Percentiles rank a stretch among this genome's conserved stretches.
Evolutionary conservation across 2,113 vertebrate genomes (phyloP).

Genomic region (Mystacornis crossleyi): DNA sequence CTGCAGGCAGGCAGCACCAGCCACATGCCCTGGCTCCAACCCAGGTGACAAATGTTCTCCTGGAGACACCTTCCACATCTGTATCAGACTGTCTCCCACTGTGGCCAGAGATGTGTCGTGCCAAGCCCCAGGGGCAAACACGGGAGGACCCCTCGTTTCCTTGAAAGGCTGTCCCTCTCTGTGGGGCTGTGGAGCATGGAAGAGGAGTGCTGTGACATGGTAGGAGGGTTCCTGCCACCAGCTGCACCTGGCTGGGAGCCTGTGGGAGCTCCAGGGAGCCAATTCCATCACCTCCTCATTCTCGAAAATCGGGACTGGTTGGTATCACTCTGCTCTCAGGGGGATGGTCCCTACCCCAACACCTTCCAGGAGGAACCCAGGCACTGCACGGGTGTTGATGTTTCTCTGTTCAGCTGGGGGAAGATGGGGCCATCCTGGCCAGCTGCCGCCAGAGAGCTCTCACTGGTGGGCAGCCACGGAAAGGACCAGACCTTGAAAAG

Average conservation of each 20-base stretch:
- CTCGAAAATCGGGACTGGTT: background rate
- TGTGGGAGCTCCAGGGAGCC: fast-evolving
- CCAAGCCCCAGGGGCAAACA: background rate
- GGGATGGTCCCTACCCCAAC: background rate
- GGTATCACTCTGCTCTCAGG: background rate
- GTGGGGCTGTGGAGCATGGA: background rate
- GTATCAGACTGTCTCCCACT: background rate
- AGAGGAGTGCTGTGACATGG: background rate
- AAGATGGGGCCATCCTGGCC: background rate
- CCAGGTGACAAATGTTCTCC: background rate
- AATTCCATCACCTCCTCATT: background rate
- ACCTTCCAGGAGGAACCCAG: background rate
- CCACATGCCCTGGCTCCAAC: background rate
- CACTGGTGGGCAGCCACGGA: background rate
- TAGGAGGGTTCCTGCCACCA: background rate
- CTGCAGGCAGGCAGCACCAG: too few species aligned
- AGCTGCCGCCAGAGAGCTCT: background rate
- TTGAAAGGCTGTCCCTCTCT: background rate
- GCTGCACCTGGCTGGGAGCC: background rate
- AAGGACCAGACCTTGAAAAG: background rate
- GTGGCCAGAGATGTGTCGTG: background rate
- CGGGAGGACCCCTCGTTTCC: fast-evolving
- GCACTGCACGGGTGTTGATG: fast-evolving
- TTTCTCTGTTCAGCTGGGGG: background rate
- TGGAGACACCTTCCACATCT: background rate